phyloP scores from a whole-genome alignment of 2,888 invertebrate genomes.

The Yponomeuta sedellus region DNA sequence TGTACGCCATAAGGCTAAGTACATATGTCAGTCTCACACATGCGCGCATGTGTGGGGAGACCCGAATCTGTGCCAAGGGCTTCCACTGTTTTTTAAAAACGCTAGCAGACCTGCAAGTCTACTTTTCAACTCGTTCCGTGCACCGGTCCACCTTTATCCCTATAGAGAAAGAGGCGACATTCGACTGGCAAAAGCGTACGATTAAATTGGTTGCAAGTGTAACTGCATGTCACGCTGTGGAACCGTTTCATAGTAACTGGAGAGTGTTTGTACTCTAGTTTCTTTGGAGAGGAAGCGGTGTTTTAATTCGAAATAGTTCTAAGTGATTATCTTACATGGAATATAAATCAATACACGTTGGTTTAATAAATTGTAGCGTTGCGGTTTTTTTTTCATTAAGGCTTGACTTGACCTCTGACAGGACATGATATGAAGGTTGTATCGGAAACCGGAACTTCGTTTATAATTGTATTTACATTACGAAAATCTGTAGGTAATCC shows the following conservation, averaged over 20 bases:
- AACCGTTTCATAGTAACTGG: slow-evolving; percentile 27
- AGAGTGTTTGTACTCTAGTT: neutral
- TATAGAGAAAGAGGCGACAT: neutral
- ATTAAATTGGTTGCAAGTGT: slow-evolving; percentile 2
- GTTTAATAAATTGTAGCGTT: slow-evolving; percentile 28
- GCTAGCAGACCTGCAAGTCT: slow-evolving; percentile 3
- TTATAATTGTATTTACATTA: neutral
- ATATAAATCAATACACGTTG: slow-evolving; percentile 28
- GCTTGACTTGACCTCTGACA: slow-evolving; percentile 10
- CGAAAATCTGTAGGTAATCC: too few relatives aligned
- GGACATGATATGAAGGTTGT: slow-evolving; percentile 5
- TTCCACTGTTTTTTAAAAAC: slow-evolving; percentile 59
- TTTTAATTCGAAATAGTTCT: slow-evolving; percentile 16
- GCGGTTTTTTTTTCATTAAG: slow-evolving; percentile 26
- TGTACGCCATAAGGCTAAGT: slow-evolving; percentile 16
- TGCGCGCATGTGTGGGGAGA: slow-evolving; percentile 3
- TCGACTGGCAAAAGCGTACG: neutral
- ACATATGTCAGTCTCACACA: slow-evolving; percentile 15
- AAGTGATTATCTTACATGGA: slow-evolving; percentile 21
- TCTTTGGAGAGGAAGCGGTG: neutral
- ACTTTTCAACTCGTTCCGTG: neutral
- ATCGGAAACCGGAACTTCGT: neutral
- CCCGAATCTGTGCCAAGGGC: slow-evolving; percentile 59
- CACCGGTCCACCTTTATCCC: neutral
- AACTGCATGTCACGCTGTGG: slow-evolving; percentile 18